These are phyloP conservation scores for Anarhynchus alexandrinus DNA, from an alignment of 2,113 vertebrate genomes.

Conservation along the genomic window DNA sequence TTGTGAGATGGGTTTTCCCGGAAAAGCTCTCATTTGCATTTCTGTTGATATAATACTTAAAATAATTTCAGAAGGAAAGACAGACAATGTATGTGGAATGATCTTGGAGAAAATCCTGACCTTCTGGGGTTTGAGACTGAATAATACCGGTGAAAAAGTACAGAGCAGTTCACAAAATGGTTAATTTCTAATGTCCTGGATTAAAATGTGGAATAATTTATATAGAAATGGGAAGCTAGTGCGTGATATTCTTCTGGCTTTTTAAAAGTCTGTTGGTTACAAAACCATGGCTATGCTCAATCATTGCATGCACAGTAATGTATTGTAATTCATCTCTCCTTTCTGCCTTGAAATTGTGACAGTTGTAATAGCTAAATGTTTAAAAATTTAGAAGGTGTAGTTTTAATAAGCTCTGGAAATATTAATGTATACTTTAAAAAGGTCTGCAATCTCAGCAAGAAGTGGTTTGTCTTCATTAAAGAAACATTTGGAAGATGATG, in stretches of 20 bases:
- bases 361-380: not conserved
- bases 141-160: not conserved
- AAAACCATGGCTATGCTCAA: not conserved
- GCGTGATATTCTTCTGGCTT: not conserved
- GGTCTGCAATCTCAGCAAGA: not conserved
- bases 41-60: not conserved
- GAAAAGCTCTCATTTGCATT: not conserved
- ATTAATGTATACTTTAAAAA: conserved; percentile 8
- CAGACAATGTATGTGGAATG: not conserved
- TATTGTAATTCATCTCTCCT: not conserved
- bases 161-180: not conserved
- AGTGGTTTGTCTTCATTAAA: conserved; percentile 38
- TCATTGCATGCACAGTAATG: not conserved
- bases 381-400: conserved; percentile 5
- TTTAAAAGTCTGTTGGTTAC: not conserved
- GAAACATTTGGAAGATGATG: not conserved
- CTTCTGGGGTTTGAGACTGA: not conserved
- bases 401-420: conserved; percentile 39
- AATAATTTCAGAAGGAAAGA: not conserved
- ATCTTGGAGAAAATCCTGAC: not conserved
- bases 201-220: not conserved
- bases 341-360: not conserved
- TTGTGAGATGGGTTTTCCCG: not conserved
- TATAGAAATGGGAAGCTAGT: not conserved
- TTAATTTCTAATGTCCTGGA: not conserved